Evolutionary conservation across 1,140 invertebrate species (phyloP), one percentile per base, ranked within the genome.

Genomic region (Dendrolimus punctatus): DNA sequence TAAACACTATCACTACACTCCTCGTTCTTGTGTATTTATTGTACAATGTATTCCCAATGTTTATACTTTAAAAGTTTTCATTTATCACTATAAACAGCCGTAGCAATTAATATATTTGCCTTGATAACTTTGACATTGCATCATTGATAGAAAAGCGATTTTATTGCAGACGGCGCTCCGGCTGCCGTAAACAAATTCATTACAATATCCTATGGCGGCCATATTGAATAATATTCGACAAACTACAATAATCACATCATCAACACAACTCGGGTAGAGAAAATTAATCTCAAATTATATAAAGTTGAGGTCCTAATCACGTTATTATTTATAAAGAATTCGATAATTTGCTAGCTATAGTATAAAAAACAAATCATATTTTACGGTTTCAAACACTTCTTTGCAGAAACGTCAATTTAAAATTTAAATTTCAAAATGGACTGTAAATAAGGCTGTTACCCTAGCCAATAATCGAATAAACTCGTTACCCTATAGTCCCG

Each of bases 171-270:
- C 10, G 40, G 6, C 39, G 5, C 8, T 8, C 40, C 36, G 39
- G 55, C 62, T 60, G 62, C 66, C 60, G 63, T 71, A 74, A 79
- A 75, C 66, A 73, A 64, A 56, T 39, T 8, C 8, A 52, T 64
- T 68, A 68, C 73, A 73, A 67, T 62, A 53, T 53, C 71, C 53
- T 66, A 59, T 62, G 63, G 69, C 73, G 62, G 77, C 77, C 77
- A 80, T 80, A 73, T 78, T 80, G 69, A 62, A 66, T 57, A 40
- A 42, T 23, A 23, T 23, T 23, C 6, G 40, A 10, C 9, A 44
- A 37, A 45, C n/a, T 45, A n/a, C n/a, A 37, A 51, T n/a, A 57
- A 53, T 41, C 45, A 51, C 64, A 57, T 58, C 49, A 50, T 60
- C 58, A 59, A 57, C 57, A 55, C 48, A 38, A 49, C 39, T 48